A percentile compares a stretch with the other conserved stretches of the same genome.
Evolutionary conservation across 2,888 invertebrate genomes (phyloP).

Genomic region (Limnephilus rhombicus): DNA sequence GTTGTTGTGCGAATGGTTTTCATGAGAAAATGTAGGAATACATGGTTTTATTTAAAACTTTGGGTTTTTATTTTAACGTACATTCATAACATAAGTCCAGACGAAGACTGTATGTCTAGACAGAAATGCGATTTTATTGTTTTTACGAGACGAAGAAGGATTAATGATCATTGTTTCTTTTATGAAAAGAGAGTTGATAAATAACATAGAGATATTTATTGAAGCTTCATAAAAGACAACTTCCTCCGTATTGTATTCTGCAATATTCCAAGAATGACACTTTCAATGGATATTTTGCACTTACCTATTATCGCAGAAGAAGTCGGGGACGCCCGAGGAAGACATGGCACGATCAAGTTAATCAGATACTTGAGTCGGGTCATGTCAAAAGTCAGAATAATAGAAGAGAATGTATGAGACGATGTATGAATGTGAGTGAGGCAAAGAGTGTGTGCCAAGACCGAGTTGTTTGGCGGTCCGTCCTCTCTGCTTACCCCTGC

Average conservation of each 20-base stretch:
- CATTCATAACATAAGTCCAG: neutral
- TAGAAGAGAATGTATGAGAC: no score
- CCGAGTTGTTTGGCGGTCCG: no score
- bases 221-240: neutral
- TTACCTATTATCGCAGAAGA: neutral
- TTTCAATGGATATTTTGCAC: neutral
- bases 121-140: neutral
- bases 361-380: no score
- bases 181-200: neutral
- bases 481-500: no score
- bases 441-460: no score
- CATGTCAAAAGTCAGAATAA: no score
- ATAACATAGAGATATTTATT: no score
- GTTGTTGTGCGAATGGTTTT: neutral
- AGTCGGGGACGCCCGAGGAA: no score
- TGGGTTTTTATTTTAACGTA: neutral
- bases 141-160: neutral
- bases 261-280: neutral
- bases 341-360: no score
- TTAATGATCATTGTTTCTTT: neutral
- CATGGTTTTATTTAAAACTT: neutral
- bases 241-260: neutral
- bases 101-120: neutral
- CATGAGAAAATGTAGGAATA: neutral
- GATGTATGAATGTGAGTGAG: no score